phyloP scores from a whole-genome alignment of 2,113 vertebrate species.

The Syngnathoides biaculeatus region DNA sequence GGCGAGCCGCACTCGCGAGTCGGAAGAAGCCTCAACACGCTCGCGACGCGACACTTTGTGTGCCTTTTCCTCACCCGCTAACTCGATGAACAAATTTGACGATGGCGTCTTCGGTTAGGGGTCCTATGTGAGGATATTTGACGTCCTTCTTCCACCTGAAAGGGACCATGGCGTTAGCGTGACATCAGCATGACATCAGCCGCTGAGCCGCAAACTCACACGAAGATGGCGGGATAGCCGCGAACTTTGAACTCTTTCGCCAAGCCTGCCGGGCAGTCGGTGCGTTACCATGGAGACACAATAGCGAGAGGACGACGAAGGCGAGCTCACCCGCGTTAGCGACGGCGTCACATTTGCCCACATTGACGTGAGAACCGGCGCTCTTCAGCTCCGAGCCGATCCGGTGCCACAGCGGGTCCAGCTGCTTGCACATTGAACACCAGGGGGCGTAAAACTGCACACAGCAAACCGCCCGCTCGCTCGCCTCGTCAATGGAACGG shows the following conservation, averaged over 20 bases:
- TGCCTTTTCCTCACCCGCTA: conserved; percentile 77
- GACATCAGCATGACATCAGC: neutral
- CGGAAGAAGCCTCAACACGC: too few relatives aligned
- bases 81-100: conserved; percentile 90
- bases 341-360: conserved; percentile 89
- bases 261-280: conserved; percentile 70
- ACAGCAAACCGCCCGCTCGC: neutral
- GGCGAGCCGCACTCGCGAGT: too few relatives aligned
- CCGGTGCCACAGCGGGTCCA: conserved; percentile 90
- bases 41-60: too few relatives aligned
- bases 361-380: conserved; percentile 84
- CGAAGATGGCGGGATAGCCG: conserved; percentile 88
- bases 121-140: conserved; percentile 86
- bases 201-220: conserved; percentile 75
- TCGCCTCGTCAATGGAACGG: too few relatives aligned
- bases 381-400: conserved; percentile 86
- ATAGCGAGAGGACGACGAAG: neutral
- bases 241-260: conserved; percentile 87
- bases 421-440: conserved; percentile 89
- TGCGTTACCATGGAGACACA: neutral
- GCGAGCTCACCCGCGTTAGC: conserved; percentile 78
- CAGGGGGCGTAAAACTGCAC: conserved; percentile 92
- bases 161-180: conserved; percentile 1
- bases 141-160: conserved; percentile 85
- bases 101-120: conserved; percentile 87